These are phyloP conservation scores for Tragelaphus strepsiceros DNA, from an alignment of 2,113 vertebrate genomes.

Conservation along the genomic window DNA sequence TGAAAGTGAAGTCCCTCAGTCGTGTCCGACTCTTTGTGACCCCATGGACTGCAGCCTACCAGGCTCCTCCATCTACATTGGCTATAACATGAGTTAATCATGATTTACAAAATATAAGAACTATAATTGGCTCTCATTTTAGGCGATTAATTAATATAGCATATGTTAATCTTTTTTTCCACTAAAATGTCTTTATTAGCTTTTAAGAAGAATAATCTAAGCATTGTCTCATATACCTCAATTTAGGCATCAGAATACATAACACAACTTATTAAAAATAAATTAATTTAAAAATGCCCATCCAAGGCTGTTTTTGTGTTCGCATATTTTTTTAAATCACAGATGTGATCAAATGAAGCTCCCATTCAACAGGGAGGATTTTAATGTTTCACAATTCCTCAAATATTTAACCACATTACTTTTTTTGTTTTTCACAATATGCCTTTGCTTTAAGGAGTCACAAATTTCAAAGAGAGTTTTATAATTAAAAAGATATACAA, in stretches of 20 bases:
- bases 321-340: background rate
- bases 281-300: background rate
- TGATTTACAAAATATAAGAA: background rate
- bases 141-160: background rate
- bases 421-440: background rate
- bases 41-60: too few species aligned
- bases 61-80: too few species aligned
- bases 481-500: background rate
- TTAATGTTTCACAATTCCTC: background rate
- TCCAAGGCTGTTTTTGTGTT: background rate
- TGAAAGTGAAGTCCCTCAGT: too few species aligned
- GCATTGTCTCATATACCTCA: background rate
- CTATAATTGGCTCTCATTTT: background rate
- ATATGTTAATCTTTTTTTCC: background rate
- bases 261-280: background rate
- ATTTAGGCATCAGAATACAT: background rate
- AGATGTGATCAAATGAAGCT: background rate
- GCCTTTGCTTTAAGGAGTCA: background rate
- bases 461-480: background rate
- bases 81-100: background rate
- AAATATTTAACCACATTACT: background rate
- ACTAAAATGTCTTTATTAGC: background rate
- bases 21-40: too few species aligned
- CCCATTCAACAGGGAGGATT: background rate
- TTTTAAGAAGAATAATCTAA: conserved; percentile 5